Percentiles rank a stretch among this genome's conserved stretches.
Evolutionary conservation across 2,888 invertebrate species (phyloP).

Genomic region (Patella caerulea): DNA sequence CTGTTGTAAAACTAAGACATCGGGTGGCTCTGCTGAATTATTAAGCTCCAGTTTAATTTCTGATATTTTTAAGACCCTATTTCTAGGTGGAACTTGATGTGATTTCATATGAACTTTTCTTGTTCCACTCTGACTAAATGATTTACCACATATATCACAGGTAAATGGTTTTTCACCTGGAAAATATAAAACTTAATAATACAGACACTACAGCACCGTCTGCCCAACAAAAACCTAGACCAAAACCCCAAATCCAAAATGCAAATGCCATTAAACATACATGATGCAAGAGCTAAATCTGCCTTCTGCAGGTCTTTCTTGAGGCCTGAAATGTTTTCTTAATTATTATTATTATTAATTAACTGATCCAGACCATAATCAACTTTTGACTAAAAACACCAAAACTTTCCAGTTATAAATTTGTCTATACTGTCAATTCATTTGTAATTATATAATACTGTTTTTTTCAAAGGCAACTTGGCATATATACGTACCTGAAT

Average conservation of each 20-base stretch:
- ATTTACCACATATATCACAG: conserved; percentile 70
- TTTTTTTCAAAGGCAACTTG: not conserved
- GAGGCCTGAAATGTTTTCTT: too few relatives aligned
- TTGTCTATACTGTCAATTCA: too few relatives aligned
- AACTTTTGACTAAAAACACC: too few relatives aligned
- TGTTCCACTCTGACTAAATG: conserved; percentile 69
- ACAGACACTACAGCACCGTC: too few relatives aligned
- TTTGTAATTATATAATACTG: too few relatives aligned
- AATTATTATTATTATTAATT: too few relatives aligned
- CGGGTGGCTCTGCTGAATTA: not conserved
- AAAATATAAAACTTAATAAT: not conserved
- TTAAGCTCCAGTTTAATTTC: not conserved
- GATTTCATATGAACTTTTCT: conserved; percentile 76
- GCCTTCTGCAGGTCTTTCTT: too few relatives aligned
- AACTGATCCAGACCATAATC: too few relatives aligned
- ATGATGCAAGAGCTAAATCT: not conserved
- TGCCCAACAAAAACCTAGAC: too few relatives aligned
- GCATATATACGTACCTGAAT: conserved; percentile 52
- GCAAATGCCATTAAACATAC: not conserved
- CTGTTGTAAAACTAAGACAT: conserved; percentile 1
- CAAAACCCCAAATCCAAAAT: too few relatives aligned
- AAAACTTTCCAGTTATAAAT: too few relatives aligned
- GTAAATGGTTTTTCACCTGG: conserved; percentile 71
- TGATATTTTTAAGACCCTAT: not conserved
- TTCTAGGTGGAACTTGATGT: conserved; percentile 67